A percentile compares a stretch with the other conserved stretches of the same genome.
Evolutionary conservation across 2,797 vertebrate species (phyloP).

Genomic region (Etheostoma perlongum): DNA sequence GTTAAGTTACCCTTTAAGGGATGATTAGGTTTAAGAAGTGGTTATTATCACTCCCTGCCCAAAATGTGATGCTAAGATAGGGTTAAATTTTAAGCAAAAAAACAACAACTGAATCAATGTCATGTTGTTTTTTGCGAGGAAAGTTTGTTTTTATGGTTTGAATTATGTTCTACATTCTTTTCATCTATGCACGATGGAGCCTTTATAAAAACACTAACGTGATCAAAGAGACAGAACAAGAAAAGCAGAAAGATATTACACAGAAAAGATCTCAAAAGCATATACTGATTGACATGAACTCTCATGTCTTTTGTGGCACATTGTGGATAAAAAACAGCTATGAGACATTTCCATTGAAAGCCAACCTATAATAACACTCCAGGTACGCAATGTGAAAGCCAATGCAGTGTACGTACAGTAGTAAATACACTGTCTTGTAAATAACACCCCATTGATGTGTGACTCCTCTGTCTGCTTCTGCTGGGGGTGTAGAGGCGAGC

Average conservation of each 20-base stretch:
- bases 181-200: background rate
- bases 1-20: too few relatives aligned
- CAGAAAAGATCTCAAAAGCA: background rate
- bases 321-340: conserved; percentile 9
- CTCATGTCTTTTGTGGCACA: background rate
- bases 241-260: background rate
- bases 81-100: too few relatives aligned
- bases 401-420: background rate
- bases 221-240: background rate
- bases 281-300: too few relatives aligned
- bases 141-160: too few relatives aligned
- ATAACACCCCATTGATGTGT: conserved; percentile 14
- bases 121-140: too few relatives aligned
- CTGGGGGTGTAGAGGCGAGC: conserved; percentile 14
- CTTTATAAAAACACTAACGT: background rate
- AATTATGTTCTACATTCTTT: background rate
- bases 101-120: too few relatives aligned
- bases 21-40: too few relatives aligned
- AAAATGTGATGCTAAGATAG: too few relatives aligned
- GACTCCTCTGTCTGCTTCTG: background rate
- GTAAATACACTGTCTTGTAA: conserved; percentile 8
- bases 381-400: background rate
- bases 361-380: background rate
- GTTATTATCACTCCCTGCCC: too few relatives aligned
- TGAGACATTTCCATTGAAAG: background rate